Evolutionary conservation across 2,888 invertebrate genomes (phyloP).

Genomic region (Troides oblongomaculatus): DNA sequence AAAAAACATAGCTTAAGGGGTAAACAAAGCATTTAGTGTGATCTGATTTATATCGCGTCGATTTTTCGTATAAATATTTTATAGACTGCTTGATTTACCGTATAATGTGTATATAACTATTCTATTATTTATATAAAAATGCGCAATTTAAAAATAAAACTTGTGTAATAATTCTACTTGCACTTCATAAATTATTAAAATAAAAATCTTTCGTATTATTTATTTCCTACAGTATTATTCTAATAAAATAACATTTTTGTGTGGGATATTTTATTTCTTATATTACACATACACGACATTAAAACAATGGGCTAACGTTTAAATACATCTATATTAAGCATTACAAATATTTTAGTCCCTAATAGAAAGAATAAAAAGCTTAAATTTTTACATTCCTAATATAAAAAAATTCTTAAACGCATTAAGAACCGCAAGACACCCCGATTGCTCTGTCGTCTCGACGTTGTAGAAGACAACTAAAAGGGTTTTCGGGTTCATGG

Average conservation of each 20-base stretch:
- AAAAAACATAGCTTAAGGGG: constrained; percentile 59
- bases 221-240: constrained; percentile 28
- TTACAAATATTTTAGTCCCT: not conserved
- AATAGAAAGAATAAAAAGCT: constrained; percentile 1
- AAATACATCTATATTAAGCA: constrained; percentile 38
- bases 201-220: constrained; percentile 43
- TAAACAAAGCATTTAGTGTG: constrained; percentile 63
- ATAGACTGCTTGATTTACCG: constrained; percentile 73
- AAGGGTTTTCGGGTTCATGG: too few species aligned
- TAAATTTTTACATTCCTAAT: not conserved
- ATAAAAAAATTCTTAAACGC: not conserved
- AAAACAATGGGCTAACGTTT: constrained; percentile 44
- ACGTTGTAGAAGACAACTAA: too few species aligned
- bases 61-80: constrained; percentile 45
- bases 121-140: constrained; percentile 62
- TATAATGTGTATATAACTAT: constrained; percentile 68
- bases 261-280: constrained; percentile 45
- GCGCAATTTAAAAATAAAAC: constrained; percentile 68
- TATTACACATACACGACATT: constrained; percentile 57
- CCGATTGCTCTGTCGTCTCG: too few species aligned
- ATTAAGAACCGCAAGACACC: too few species aligned
- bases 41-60: constrained; percentile 39
- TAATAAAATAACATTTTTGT: constrained; percentile 34
- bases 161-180: constrained; percentile 60
- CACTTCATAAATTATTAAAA: constrained; percentile 78